A percentile compares a stretch with the other conserved stretches of the same genome.
Conservation (phyloP, 2,797 vertebrate genomes). For the Cheirogaleus major region DNA sequence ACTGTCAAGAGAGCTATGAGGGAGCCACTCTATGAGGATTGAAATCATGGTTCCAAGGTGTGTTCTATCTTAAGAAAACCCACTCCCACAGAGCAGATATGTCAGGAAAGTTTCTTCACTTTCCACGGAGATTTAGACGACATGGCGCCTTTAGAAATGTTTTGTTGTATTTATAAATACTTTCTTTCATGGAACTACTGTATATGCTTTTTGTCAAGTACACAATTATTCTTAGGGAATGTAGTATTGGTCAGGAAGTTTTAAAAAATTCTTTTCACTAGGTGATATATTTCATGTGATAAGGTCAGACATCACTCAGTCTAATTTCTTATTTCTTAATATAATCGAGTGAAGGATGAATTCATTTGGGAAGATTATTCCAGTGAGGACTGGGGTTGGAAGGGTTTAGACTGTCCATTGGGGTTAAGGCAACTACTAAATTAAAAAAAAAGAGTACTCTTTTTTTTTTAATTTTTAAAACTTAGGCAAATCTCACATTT, state of each 20-base stretch:
- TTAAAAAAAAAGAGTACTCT: neutral
- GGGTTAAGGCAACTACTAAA: neutral
- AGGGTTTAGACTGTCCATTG: neutral
- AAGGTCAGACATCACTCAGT: neutral
- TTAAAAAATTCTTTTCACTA: neutral
- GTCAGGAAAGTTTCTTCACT: neutral
- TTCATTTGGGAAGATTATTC: neutral
- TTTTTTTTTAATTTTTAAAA: neutral
- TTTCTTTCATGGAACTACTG: neutral
- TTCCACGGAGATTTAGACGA: neutral
- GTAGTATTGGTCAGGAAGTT: neutral
- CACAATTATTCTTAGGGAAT: conserved; percentile 5
- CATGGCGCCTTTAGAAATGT: neutral
- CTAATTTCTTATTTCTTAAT: conserved; percentile 13
- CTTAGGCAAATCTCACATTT: neutral
- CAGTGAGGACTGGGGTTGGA: neutral
- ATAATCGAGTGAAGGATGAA: neutral
- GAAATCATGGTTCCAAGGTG: neutral
- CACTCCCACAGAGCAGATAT: neutral
- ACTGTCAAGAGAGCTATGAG: neutral
- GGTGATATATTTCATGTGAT: neutral
- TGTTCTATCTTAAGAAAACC: neutral
- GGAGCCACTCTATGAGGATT: neutral
- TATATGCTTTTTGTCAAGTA: conserved; percentile 18
- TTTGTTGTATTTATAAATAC: neutral